Evolutionary conservation across 2,888 invertebrate species (phyloP).

Genomic region (Mythimna loreyi): DNA sequence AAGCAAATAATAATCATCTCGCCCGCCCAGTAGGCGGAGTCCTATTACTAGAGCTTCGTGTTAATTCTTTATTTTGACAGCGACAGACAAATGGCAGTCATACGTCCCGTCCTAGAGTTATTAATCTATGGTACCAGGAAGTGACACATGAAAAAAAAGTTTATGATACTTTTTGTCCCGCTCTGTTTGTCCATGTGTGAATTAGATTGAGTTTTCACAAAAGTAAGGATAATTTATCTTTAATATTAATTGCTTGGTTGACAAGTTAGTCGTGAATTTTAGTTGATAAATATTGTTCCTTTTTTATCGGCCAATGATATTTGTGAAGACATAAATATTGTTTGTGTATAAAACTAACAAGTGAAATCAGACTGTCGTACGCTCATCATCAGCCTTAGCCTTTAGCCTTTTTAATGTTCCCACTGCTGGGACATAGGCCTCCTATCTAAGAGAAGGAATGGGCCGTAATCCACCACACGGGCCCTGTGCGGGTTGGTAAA

Average conservation of each 20-base stretch:
- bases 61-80: constrained; percentile 88
- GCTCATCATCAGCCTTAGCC: no score
- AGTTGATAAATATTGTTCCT: not conserved
- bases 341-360: no score
- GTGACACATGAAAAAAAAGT: constrained; percentile 67
- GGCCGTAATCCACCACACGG: no score
- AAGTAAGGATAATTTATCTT: constrained; percentile 61
- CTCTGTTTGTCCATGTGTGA: constrained; percentile 77
- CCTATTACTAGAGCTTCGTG: constrained; percentile 77
- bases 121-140: constrained; percentile 83
- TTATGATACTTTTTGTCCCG: constrained; percentile 74
- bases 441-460: no score
- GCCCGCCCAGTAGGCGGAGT: constrained; percentile 84
- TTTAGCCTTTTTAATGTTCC: no score
- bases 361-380: no score
- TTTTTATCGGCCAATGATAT: not conserved
- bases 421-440: no score
- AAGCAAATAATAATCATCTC: constrained; percentile 43
- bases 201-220: constrained; percentile 62
- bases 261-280: constrained; percentile 32
- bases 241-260: constrained; percentile 42
- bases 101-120: constrained; percentile 73
- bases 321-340: no score
- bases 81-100: constrained; percentile 85
- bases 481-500: no score